Evolutionary conservation across 2,113 vertebrate species (phyloP).

Genomic region (Neopipo cinnamomea): DNA sequence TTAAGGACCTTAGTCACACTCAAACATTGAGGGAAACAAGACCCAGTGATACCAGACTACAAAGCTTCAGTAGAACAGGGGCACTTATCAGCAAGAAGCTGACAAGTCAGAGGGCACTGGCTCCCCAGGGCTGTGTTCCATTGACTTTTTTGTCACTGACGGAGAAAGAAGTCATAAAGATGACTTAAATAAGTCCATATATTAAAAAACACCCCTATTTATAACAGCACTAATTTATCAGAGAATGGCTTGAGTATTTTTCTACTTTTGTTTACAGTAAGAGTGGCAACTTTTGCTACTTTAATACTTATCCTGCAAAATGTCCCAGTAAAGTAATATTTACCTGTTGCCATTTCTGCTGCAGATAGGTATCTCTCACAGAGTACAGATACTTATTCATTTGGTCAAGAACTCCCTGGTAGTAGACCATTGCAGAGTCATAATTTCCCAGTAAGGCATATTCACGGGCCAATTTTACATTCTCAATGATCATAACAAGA

Average conservation of each 20-base stretch:
- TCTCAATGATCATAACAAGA: slow-evolving; percentile 93
- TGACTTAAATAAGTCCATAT: neutral
- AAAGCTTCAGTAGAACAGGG: neutral
- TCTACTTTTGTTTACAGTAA: neutral
- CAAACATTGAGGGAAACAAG: neutral
- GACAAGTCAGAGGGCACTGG: neutral
- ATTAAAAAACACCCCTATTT: neutral
- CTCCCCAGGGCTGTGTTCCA: neutral
- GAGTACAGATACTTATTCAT: slow-evolving; percentile 89
- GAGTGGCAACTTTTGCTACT: neutral
- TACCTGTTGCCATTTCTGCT: slow-evolving; percentile 97
- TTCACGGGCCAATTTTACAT: slow-evolving; percentile 93
- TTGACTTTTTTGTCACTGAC: neutral
- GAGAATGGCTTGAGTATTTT: neutral
- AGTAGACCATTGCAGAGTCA: slow-evolving; percentile 91
- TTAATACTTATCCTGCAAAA: neutral
- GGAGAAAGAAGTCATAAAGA: neutral
- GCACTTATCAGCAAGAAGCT: neutral
- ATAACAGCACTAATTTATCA: neutral
- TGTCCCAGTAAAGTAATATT: neutral
- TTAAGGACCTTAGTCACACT: neutral
- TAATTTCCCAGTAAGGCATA: slow-evolving; percentile 97
- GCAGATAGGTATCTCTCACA: slow-evolving; percentile 82
- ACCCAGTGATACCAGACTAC: neutral
- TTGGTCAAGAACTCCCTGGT: slow-evolving; percentile 92